These are phyloP conservation scores for Archegozetes longisetosus DNA, from an alignment of 1,140 invertebrate species.

Conservation along the genomic window DNA sequence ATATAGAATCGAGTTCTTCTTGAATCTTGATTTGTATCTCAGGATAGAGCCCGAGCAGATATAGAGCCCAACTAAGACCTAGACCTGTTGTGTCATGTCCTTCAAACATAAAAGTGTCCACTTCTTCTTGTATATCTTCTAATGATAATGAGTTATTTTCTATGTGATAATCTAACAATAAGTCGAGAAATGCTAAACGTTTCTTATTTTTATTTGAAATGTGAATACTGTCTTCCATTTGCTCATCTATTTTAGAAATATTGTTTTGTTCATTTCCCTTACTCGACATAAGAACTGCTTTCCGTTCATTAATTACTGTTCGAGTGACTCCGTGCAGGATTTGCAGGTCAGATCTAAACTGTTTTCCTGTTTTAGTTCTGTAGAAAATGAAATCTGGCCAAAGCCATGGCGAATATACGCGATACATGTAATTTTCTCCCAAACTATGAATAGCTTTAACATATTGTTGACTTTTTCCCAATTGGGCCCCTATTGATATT, in stretches of 20 bases:
- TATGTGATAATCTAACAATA: constrained; percentile 9
- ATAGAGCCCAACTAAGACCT: constrained; percentile 39
- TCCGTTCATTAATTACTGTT: constrained; percentile 13
- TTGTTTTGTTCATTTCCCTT: too few relatives aligned
- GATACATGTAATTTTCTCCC: constrained; percentile 16
- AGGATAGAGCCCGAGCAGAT: constrained; percentile 54
- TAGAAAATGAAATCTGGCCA: constrained; percentile 5
- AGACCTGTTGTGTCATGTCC: constrained; percentile 22
- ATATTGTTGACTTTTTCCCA: constrained; percentile 47
- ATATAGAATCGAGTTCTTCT: constrained; percentile 53
- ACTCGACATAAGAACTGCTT: constrained; percentile 8
- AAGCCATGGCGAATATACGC: constrained; percentile 7
- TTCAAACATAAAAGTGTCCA: constrained; percentile 28
- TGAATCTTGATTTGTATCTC: constrained; percentile 60
- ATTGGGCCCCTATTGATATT: constrained; percentile 46
- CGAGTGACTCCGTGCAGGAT: constrained; percentile 4
- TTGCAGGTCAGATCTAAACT: not conserved
- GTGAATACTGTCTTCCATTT: not conserved
- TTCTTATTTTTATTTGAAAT: not conserved
- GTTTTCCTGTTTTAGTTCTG: not conserved
- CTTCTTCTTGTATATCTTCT: constrained; percentile 25
- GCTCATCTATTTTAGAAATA: too few relatives aligned
- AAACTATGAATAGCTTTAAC: constrained; percentile 38
- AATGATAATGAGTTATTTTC: constrained; percentile 16
- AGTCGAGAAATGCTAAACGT: constrained; percentile 37